Evolutionary conservation across 2,888 invertebrate genomes (phyloP).

Genomic region (Drosophila prostipennis): DNA sequence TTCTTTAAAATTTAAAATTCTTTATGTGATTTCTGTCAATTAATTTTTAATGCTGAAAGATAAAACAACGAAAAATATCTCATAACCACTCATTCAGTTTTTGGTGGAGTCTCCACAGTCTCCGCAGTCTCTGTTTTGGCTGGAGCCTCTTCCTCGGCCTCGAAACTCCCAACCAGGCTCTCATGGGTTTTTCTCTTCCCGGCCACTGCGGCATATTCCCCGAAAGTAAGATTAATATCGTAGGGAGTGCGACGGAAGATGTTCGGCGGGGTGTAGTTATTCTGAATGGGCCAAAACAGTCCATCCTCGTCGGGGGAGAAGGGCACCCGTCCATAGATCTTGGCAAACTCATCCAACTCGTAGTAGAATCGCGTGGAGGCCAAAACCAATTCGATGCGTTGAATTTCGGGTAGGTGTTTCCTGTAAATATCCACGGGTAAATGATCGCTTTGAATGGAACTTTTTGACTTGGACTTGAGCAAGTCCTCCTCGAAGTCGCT

Average conservation of each 20-base stretch:
- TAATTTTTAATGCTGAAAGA: too few relatives aligned
- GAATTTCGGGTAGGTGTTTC: constrained; percentile 73
- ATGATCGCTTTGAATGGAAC: background rate
- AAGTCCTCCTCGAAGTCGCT: constrained; percentile 1
- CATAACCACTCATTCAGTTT: background rate
- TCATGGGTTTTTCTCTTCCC: background rate
- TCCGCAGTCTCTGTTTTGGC: constrained; percentile 1
- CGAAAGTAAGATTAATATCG: constrained; percentile 81
- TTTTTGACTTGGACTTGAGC: background rate
- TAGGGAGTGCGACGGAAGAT: constrained; percentile 74
- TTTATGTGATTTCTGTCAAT: too few relatives aligned
- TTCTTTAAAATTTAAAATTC: too few relatives aligned
- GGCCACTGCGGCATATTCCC: constrained; percentile 60
- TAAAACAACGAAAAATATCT: too few relatives aligned
- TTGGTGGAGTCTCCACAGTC: background rate
- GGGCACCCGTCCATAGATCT: constrained; percentile 60
- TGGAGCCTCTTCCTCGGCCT: constrained; percentile 1
- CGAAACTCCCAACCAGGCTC: background rate
- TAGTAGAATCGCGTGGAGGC: constrained; percentile 70
- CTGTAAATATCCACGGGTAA: constrained; percentile 56
- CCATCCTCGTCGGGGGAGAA: constrained; percentile 68
- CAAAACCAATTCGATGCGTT: constrained; percentile 78
- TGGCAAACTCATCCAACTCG: constrained; percentile 55
- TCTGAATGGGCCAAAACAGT: constrained; percentile 76
- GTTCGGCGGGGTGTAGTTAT: constrained; percentile 72